Base-by-base conservation (phyloP, 2,888 invertebrate species). In the Aspidiotus rigidus region DNA sequence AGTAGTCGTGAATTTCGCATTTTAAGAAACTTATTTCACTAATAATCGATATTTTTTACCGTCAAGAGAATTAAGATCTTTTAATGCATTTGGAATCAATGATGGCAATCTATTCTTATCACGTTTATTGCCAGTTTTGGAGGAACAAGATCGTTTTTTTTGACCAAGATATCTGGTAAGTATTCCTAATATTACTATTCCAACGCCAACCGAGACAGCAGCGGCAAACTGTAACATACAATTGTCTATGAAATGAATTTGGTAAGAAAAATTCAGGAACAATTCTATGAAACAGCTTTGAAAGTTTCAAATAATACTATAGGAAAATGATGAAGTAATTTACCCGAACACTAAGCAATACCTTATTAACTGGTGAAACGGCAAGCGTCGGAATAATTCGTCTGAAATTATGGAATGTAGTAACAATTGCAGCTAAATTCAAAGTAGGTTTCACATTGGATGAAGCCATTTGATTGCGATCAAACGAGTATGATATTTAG, bases 171-270 rank as follows among this genome's bases (percentile, higher is more conserved):
- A 69, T n/a, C 62, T 40, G 17, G 69, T 57, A 16, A 69, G 17
- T n/a, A 69, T 62, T 17, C 62, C 57, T 16, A 69, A 55, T 17
- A 69, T 41, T 13, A 69, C 7, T 16, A 69, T 54, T n/a, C 69
- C 39, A 8, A 69, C n/a, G 17, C 62, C 62, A n/a, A 69, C 62
- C 17, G 69, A 69, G n/a, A 69, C 44, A 5, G 56, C 69, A n/a
- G 62, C 57, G 13, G 55, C 28, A 28, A 28, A 28, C 28, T 28
- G 28, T 28, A 28, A 28, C 28, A 28, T 5, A 28, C 5, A 28
- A 28, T 28, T 28, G 28, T 28, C 28, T 28, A 28, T 28, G 5
- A 28, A 28, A 28, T 28, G 28, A 54, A 63, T 54, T 11, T 63
- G 17, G 16, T 62, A 62, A 16, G 0, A 10, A 15, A 3, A 1